Percentiles rank a stretch among this genome's conserved stretches.
These are phyloP conservation scores for Mythimna albipuncta DNA, from an alignment of 2,888 invertebrate genomes.

Conservation along the genomic window DNA sequence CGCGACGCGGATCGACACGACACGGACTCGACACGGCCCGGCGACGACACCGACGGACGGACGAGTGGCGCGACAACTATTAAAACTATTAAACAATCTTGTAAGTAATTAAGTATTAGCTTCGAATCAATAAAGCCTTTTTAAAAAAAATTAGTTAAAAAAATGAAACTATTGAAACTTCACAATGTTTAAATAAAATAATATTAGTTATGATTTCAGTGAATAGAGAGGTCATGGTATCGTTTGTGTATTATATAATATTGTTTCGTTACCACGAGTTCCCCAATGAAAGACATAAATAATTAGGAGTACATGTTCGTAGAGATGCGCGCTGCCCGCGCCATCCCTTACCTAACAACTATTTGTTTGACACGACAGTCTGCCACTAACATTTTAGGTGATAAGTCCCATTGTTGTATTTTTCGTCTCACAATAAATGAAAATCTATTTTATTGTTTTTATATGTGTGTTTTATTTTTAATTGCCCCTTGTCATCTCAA, in stretches of 20 bases:
- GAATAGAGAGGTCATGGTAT: slow-evolving; percentile 85
- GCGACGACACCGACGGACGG: slow-evolving; percentile 58
- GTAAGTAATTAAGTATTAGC: slow-evolving; percentile 91
- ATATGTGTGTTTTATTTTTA: slow-evolving; percentile 85
- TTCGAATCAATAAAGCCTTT: slow-evolving; percentile 90
- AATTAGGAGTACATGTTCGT: slow-evolving; percentile 79
- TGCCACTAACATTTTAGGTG: slow-evolving; percentile 90
- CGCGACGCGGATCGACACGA: slow-evolving; percentile 59
- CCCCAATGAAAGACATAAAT: slow-evolving; percentile 90
- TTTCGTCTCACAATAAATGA: slow-evolving; percentile 91
- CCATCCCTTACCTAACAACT: slow-evolving; percentile 75
- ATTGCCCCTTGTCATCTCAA: background rate
- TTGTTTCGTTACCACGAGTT: slow-evolving; percentile 88
- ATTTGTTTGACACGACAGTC: slow-evolving; percentile 89
- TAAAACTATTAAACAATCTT: slow-evolving; percentile 89
- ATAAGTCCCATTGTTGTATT: slow-evolving; percentile 91
- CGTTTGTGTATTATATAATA: slow-evolving; percentile 84
- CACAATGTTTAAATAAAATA: slow-evolving; percentile 86
- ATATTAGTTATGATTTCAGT: slow-evolving; percentile 88
- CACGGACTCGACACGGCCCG: slow-evolving; percentile 48
- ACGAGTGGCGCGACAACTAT: slow-evolving; percentile 81
- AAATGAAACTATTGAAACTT: slow-evolving; percentile 88
- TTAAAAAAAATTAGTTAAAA: slow-evolving; percentile 87
- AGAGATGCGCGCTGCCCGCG: slow-evolving; percentile 57
- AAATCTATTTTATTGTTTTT: slow-evolving; percentile 91